A percentile compares a stretch with the other conserved stretches of the same genome.
phyloP scores from a whole-genome alignment of 2,113 vertebrate species.

The Crotalus helleri region DNA sequence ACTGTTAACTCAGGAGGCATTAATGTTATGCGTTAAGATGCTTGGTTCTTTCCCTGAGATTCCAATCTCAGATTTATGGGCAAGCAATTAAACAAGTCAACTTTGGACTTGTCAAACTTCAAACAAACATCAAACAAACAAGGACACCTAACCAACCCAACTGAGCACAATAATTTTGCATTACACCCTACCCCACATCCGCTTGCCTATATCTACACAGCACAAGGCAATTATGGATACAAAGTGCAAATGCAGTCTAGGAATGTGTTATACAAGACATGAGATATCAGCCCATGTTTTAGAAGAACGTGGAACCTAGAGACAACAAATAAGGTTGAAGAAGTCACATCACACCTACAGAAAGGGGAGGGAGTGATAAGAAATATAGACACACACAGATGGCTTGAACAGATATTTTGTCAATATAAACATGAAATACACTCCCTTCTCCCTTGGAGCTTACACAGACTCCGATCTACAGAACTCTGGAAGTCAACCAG shows the following conservation, averaged over 20 bases:
- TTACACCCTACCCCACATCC: neutral
- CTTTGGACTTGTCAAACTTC: neutral
- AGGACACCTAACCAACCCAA: neutral
- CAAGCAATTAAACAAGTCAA: neutral
- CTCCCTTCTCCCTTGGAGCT: neutral
- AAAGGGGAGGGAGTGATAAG: neutral
- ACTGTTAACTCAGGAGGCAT: neutral
- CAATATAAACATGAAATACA: constrained; percentile 7
- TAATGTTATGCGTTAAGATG: neutral
- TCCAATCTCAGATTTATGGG: neutral
- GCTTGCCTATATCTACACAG: neutral
- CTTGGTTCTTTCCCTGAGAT: neutral
- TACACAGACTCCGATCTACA: neutral
- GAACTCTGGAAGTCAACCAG: neutral
- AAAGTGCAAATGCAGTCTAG: neutral
- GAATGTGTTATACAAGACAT: neutral
- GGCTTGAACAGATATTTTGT: constrained; percentile 9
- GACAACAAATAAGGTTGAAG: neutral
- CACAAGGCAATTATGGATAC: neutral
- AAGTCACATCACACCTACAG: constrained; percentile 1
- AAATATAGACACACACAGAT: constrained; percentile 12
- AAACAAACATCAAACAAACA: neutral
- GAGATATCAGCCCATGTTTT: neutral
- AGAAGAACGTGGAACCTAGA: neutral
- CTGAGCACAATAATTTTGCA: neutral